phyloP scores from a whole-genome alignment of 1,140 invertebrate genomes.

The Megathymus violae region DNA sequence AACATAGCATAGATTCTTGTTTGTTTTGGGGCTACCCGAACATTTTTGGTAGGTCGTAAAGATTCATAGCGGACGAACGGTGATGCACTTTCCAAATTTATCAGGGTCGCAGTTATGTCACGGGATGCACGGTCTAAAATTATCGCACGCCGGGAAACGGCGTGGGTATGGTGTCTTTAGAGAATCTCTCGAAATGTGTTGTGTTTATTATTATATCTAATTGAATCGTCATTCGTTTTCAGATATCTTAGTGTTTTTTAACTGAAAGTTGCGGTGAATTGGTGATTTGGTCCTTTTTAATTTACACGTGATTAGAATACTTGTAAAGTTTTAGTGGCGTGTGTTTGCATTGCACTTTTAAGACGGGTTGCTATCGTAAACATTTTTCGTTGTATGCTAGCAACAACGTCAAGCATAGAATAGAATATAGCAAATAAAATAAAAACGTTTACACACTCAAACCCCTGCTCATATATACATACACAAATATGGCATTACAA shows the following conservation, averaged over 20 bases:
- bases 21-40: conserved; percentile 14
- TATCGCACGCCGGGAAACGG: conserved; percentile 39
- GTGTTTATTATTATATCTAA: conserved; percentile 2
- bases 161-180: conserved; percentile 36
- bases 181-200: background rate
- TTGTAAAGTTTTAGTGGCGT: background rate
- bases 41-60: conserved; percentile 15
- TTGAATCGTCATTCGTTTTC: conserved; percentile 4
- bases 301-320: too few species aligned
- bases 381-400: too few species aligned
- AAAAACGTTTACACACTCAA: too few species aligned
- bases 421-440: too few species aligned
- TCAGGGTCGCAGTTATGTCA: conserved; percentile 44
- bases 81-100: conserved; percentile 43
- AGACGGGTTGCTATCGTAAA: too few species aligned
- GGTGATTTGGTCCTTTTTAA: conserved; percentile 7
- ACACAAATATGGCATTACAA: too few species aligned
- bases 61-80: background rate
- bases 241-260: conserved; percentile 15
- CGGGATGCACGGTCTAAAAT: conserved; percentile 44
- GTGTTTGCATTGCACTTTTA: too few species aligned
- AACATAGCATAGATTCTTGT: background rate
- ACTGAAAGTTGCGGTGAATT: background rate
- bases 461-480: too few species aligned
- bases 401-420: too few species aligned